phyloP scores from a whole-genome alignment of 2,888 invertebrate species.

The Abrostola triplasia region DNA sequence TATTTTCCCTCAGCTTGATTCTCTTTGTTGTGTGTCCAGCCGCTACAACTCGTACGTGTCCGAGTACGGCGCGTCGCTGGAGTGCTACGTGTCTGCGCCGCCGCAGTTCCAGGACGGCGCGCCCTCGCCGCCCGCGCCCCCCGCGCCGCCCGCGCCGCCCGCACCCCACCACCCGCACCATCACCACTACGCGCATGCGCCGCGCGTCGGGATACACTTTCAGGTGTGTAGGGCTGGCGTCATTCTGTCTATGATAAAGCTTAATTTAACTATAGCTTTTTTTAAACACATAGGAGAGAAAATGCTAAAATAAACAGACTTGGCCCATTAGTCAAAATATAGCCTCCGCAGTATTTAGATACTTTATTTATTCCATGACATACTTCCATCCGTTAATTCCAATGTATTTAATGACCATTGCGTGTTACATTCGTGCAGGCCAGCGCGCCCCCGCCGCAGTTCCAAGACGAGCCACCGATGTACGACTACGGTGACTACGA shows the following conservation, averaged over 20 bases:
- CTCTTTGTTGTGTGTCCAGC: constrained; percentile 49
- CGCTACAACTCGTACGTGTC: constrained; percentile 75
- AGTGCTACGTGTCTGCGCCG: constrained; percentile 84
- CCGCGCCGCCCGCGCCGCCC: constrained; percentile 67
- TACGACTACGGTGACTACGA: constrained; percentile 83
- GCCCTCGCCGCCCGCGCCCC: constrained; percentile 71
- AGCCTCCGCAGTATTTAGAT: no score
- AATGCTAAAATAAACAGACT: no score
- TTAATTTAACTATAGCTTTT: no score
- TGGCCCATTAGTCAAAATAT: no score
- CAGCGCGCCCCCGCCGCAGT: constrained; percentile 86
- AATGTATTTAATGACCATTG: not conserved
- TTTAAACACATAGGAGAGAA: no score
- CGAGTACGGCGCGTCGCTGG: constrained; percentile 64
- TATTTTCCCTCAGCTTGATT: no score
- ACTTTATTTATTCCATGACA: no score
- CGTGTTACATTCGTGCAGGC: constrained; percentile 65
- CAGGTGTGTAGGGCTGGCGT: constrained; percentile 64
- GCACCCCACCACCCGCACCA: constrained; percentile 51
- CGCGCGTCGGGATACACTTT: constrained; percentile 83
- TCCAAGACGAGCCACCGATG: constrained; percentile 81
- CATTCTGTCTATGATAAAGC: not conserved
- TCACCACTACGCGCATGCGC: constrained; percentile 58
- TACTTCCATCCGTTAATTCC: no score
- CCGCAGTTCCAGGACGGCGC: constrained; percentile 87